These are phyloP conservation scores for Acanthoscelides obtectus DNA, from an alignment of 2,888 invertebrate genomes.

Conservation along the genomic window DNA sequence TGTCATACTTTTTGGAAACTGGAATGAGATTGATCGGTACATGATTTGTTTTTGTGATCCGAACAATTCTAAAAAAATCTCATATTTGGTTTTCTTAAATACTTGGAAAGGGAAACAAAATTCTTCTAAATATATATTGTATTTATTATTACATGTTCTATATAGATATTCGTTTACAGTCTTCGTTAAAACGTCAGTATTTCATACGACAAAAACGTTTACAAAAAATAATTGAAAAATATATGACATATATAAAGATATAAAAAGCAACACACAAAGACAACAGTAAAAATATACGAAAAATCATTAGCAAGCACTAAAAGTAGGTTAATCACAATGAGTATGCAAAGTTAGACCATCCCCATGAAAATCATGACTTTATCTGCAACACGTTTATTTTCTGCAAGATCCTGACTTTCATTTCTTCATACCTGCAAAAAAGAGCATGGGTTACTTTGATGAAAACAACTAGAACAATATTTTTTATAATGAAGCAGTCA, in stretches of 20 bases:
- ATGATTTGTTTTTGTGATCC: no score
- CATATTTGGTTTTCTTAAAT: background rate
- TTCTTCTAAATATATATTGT: background rate
- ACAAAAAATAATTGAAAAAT: constrained; percentile 10
- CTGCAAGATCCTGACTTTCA: constrained; percentile 53
- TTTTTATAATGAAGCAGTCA: no score
- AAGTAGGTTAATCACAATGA: constrained; percentile 6
- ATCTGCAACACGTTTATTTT: constrained; percentile 14
- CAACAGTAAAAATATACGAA: constrained; percentile 6
- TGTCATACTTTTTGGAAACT: no score
- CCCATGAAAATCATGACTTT: constrained; percentile 11
- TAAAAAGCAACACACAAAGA: constrained; percentile 9
- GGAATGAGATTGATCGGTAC: no score
- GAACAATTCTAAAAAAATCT: no score
- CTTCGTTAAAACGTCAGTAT: constrained; percentile 7
- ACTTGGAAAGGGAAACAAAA: background rate
- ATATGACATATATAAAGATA: constrained; percentile 8
- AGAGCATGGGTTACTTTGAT: constrained; percentile 6
- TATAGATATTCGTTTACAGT: background rate
- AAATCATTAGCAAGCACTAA: constrained; percentile 2
- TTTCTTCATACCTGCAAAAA: constrained; percentile 55
- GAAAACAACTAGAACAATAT: no score
- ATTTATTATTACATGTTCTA: background rate
- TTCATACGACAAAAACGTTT: constrained; percentile 8
- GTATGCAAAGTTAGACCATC: background rate